phyloP scores from a whole-genome alignment of 92 coral and sea anemone species.

The Chrysogorgia sp. region DNA sequence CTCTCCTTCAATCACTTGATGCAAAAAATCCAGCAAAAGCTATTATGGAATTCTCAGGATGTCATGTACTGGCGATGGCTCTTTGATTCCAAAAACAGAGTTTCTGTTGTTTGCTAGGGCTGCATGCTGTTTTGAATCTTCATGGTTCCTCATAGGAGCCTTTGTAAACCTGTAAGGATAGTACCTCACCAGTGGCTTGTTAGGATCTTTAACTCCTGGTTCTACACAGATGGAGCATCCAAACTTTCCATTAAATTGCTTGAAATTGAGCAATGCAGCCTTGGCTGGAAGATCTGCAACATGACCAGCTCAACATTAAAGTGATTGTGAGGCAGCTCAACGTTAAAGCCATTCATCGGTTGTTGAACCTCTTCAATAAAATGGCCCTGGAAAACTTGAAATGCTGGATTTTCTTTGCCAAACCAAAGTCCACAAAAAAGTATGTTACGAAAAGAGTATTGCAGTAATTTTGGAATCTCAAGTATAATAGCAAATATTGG shows the following conservation, averaged over 20 bases:
- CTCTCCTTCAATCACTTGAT: constrained; percentile 75
- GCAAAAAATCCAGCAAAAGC: constrained; percentile 67
- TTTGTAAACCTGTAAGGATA: neutral
- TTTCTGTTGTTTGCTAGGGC: neutral
- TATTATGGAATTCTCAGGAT: too few relatives aligned
- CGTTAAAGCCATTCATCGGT: neutral
- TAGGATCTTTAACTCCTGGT: neutral
- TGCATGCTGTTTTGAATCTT: too few relatives aligned
- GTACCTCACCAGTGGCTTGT: neutral
- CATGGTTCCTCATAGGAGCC: neutral
- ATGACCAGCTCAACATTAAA: neutral
- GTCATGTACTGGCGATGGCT: too few relatives aligned
- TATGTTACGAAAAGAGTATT: neutral
- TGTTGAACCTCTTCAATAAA: constrained; percentile 27
- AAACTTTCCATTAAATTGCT: too few relatives aligned
- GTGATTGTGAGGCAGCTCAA: neutral
- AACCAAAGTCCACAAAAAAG: neutral
- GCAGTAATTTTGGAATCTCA: neutral
- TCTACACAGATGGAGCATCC: too few relatives aligned
- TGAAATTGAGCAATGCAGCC: constrained; percentile 4
- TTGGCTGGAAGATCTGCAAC: too few relatives aligned
- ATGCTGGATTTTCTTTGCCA: neutral
- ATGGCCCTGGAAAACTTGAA: constrained; percentile 33
- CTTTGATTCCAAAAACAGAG: neutral
- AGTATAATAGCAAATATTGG: neutral